Percentiles rank a stretch among this genome's conserved stretches.
phyloP scores from a whole-genome alignment of 1,140 invertebrate species.

The Tetranychus cinnabarinus region DNA sequence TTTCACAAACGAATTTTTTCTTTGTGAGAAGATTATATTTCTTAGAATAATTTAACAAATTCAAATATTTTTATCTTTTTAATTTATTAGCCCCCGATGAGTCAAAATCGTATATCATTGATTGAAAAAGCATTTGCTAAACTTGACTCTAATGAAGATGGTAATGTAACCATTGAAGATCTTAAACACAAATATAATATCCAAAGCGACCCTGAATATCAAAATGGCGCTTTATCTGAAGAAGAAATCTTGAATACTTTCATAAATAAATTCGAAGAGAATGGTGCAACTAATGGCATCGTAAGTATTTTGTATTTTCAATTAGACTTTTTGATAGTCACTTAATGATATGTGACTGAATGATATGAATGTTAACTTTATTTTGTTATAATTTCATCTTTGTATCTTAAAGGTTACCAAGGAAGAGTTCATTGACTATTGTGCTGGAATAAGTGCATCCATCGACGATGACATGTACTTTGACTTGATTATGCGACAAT shows the following conservation, averaged over 20 bases:
- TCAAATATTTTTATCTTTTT: background rate
- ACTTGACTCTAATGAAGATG: slow-evolving; percentile 63
- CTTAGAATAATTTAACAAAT: background rate
- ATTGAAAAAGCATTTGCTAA: slow-evolving; percentile 67
- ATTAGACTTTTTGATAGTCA: too few relatives aligned
- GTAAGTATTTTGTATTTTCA: slow-evolving; percentile 25
- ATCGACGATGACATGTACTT: slow-evolving; percentile 84
- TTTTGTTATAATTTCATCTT: too few relatives aligned
- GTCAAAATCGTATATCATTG: slow-evolving; percentile 39
- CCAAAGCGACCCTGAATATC: slow-evolving; percentile 50
- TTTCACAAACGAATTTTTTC: background rate
- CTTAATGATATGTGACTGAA: too few relatives aligned
- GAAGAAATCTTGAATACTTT: slow-evolving; percentile 63
- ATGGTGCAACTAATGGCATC: slow-evolving; percentile 51
- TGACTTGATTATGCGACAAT: slow-evolving; percentile 77
- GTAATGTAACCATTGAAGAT: slow-evolving; percentile 59
- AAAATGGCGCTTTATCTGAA: slow-evolving; percentile 66
- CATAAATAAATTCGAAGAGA: slow-evolving; percentile 59
- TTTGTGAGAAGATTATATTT: background rate
- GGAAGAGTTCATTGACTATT: slow-evolving; percentile 85
- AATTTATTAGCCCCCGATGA: slow-evolving; percentile 52
- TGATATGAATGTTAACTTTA: too few relatives aligned
- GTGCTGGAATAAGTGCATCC: slow-evolving; percentile 69
- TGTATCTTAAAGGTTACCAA: slow-evolving; percentile 41
- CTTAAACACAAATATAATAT: slow-evolving; percentile 56